Evolutionary conservation across 37 sponge, comb jelly and placozoan species (phyloP).

Genomic region (Halichondria panicea): DNA sequence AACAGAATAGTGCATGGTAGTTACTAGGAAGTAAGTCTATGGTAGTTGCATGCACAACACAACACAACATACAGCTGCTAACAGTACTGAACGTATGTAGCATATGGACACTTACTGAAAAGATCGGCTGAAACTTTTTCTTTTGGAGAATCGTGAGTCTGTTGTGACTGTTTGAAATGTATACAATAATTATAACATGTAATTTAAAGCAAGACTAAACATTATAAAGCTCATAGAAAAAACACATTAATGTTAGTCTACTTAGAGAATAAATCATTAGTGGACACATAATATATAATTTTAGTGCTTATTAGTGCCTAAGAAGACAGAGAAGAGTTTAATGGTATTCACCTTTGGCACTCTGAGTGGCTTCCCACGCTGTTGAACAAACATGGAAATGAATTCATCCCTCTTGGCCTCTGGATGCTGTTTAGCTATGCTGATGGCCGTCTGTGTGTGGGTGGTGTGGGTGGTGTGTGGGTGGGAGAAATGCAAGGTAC

Average conservation of each 20-base stretch:
- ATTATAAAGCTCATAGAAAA: too few relatives aligned
- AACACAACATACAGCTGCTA: background rate
- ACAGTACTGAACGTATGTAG: background rate
- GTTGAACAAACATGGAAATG: conserved; percentile 33
- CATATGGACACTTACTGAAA: background rate
- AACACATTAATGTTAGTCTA: too few relatives aligned
- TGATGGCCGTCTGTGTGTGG: conserved; percentile 16
- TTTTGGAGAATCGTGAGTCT: background rate
- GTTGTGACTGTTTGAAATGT: background rate
- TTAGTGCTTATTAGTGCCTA: too few relatives aligned
- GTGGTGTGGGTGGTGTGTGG: background rate
- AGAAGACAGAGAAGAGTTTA: background rate
- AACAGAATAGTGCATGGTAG: background rate
- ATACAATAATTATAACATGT: too few relatives aligned
- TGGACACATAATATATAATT: too few relatives aligned
- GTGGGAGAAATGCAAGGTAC: background rate
- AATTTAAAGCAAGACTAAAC: too few relatives aligned
- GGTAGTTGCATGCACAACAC: background rate
- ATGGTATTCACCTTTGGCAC: conserved; percentile 34
- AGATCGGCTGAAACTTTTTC: background rate
- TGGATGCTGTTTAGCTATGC: conserved; percentile 48
- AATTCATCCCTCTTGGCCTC: conserved; percentile 57
- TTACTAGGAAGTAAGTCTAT: too few relatives aligned
- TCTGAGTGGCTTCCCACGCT: conserved; percentile 23
- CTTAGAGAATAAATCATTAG: too few relatives aligned